A percentile compares a stretch with the other conserved stretches of the same genome.
Conservation (phyloP, 1,140 invertebrate species). For the Centruroides vittatus region DNA sequence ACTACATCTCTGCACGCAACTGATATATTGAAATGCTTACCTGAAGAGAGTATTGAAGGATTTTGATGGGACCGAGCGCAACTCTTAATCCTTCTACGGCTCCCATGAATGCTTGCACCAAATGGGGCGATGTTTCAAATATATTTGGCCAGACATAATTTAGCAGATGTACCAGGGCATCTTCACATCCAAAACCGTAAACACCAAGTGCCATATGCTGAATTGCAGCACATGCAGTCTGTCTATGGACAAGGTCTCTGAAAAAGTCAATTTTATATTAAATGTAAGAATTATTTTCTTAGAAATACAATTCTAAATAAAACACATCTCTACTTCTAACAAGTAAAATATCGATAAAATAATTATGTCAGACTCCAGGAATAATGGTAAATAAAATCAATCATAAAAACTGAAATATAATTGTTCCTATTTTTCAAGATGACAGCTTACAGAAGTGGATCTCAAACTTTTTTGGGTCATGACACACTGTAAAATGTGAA, state of each 20-base stretch:
- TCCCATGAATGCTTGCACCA: conserved; percentile 99
- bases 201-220: conserved; percentile 99
- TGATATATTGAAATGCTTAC: conserved; percentile 36
- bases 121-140: conserved; percentile 98
- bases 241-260: conserved; percentile 94
- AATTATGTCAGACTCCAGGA: too few species aligned
- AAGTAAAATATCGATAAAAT: too few species aligned
- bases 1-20: not conserved
- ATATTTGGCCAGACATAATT: conserved; percentile 99
- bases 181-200: conserved; percentile 98
- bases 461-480: too few species aligned
- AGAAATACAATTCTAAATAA: too few species aligned
- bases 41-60: conserved; percentile 88
- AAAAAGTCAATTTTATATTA: conserved; percentile 12
- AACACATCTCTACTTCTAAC: too few species aligned
- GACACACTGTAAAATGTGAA: too few species aligned
- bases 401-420: too few species aligned
- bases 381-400: too few species aligned
- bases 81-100: conserved; percentile 93
- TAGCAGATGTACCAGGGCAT: conserved; percentile 88
- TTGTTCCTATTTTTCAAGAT: too few species aligned
- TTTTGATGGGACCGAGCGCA: conserved; percentile 88
- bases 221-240: conserved; percentile 96
- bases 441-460: too few species aligned
- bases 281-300: too few species aligned